Evolutionary conservation across 2,113 vertebrate species (phyloP), one percentile per base, ranked within the genome.

Genomic region (Arothron firmamentum): DNA sequence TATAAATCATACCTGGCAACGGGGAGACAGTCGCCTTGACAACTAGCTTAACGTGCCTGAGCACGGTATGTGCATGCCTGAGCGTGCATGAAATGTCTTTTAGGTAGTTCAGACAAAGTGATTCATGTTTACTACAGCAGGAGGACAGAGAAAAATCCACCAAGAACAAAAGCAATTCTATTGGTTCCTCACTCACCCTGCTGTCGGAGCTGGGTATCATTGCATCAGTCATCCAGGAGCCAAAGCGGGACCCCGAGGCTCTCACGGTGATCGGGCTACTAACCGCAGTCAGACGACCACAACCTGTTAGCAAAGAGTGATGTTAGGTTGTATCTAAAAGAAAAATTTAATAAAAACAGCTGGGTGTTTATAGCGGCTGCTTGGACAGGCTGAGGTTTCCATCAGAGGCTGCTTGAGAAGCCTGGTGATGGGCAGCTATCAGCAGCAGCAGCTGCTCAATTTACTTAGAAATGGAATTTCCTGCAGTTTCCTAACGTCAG

Each of bases 161-260:
- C 8, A 43, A 52, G 34, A 20, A 38, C 59, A 67, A 63, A 4
- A 59, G 4, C 18, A 41, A 41, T 19, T 28, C 18, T 2, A 14
- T 34, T n/a, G 47, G 62, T 49, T 72, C 3, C 56, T 20, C 56
- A 76, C 85, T 34, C 74, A 90, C 88, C 65, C 88, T 82, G 82
- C 79, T 88, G 82, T 90, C 88, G 0, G 88, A 87, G 82, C 85
- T 88, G 73, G 87, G 88, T 68, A 90, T 90, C 84, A 90, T 90
- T 68, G 87, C 83, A 50, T 97, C 95, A 2, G 92, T 96, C 95
- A 96, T 97, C 95, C 95, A 97, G 79, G 94, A 94, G 58, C 95
- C 95, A 74, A 97, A 97, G 48, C 95, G 90, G 31, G 95, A 96
- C 78, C 95, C 95, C 0, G 95, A 96, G 52, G 92, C 93, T 89